phyloP scores from a whole-genome alignment of 2,888 invertebrate species.

The Aethes cnicana region DNA sequence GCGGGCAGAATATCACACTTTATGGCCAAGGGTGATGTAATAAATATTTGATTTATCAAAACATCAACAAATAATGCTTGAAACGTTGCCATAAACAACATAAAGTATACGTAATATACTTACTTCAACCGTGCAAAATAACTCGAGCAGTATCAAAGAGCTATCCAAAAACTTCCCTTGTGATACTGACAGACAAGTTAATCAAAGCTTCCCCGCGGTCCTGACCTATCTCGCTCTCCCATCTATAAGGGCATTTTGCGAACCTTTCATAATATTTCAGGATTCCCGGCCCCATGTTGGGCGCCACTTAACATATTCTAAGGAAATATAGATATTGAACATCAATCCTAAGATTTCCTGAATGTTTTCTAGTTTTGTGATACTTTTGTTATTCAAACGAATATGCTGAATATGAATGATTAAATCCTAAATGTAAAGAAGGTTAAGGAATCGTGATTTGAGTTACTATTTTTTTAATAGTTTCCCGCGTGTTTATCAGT shows the following conservation, averaged over 20 bases:
- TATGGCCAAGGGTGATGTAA: too few species aligned
- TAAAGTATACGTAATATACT: background rate
- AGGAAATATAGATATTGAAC: slow-evolving; percentile 1
- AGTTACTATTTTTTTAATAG: background rate
- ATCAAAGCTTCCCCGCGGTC: slow-evolving; percentile 22
- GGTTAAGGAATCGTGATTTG: too few species aligned
- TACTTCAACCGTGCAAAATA: background rate
- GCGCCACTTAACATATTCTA: slow-evolving; percentile 13
- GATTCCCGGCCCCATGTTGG: slow-evolving; percentile 9
- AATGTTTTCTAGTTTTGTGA: too few species aligned
- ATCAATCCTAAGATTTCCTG: too few species aligned
- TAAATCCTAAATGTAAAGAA: too few species aligned
- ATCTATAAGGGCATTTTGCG: slow-evolving; percentile 18
- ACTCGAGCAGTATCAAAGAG: background rate
- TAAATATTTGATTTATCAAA: too few species aligned
- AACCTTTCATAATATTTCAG: slow-evolving; percentile 19
- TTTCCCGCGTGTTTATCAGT: background rate
- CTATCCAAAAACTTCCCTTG: slow-evolving; percentile 6
- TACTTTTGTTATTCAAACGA: too few species aligned
- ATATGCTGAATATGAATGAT: too few species aligned
- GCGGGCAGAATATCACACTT: too few species aligned
- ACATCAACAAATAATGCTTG: too few species aligned
- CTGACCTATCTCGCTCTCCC: slow-evolving; percentile 29
- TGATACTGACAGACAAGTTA: slow-evolving; percentile 24
- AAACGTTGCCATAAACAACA: too few species aligned